Evolutionary conservation across 2,888 invertebrate species (phyloP), one percentile per base, ranked within the genome.

Genomic region (Aproaerema taeniolella): DNA sequence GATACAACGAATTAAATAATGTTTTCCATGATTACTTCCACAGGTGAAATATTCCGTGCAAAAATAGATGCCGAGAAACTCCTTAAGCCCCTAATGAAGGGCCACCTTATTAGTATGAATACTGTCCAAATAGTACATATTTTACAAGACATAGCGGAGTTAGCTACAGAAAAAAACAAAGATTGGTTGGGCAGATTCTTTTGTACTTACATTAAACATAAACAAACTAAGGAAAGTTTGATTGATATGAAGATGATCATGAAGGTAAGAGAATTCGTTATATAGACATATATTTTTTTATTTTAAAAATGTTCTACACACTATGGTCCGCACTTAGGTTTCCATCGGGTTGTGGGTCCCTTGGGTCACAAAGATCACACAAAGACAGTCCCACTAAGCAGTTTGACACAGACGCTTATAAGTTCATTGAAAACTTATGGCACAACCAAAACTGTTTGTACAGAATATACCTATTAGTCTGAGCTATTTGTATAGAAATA

Each of bases 111-210:
- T 0, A 88, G 87, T 13, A 70, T 68, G 15, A 86, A 90, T 29
- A 56, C 78, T 2, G 61, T 78, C n/a, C 74, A 71, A 0, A 88
- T 87, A 0, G 60, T 87, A 0, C 74, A 76, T 33, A 61, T 89
- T 6, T 55, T 91, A 6, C 85, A 88, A 48, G 86, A 86, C 16
- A 62, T 90, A 20, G 55, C 66, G 1, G 60, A 61, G 0, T 83
- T 78, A 48, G 75, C 87, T 0, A 41, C 62, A 1, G 82, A 88
- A 28, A 72, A 61, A 1, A 75, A 75, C 14, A 82, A 83, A 26
- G 90, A 91, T 54, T 88, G 90, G 73, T 67, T 88, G 0, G 91
- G 91, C 0, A 67, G 87, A 37, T 88, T 91, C 46, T 55, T 92
- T 2, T 70, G 88, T 36, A 66, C 73, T 3, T 75, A 89, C 44